Base-by-base conservation (phyloP, 1,140 invertebrate species). In the Trichonephila inaurata region DNA sequence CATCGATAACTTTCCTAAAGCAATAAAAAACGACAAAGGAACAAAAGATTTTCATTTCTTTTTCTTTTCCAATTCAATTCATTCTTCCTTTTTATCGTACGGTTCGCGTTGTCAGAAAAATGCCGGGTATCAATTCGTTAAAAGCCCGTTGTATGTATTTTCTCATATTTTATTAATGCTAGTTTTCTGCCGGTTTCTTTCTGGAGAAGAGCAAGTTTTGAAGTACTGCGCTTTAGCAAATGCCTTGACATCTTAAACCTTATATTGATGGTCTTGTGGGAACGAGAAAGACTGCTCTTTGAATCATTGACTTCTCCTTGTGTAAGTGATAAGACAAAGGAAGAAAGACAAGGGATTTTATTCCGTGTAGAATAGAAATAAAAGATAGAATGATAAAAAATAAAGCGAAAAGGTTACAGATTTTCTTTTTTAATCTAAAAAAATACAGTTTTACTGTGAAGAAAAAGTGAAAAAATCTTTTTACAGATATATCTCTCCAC, bases 121-220 rank as follows among this genome's bases (percentile, higher is more conserved):
- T 19, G 40, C 21, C 60, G 77, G 77, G 82, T 82, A 91, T 62
- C 89, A 83, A 91, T 83, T 83, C 77, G 89, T 91, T 91, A 83
- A 91, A 91, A 91, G 60, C 83, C 40, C 58, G 89, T 91, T 91
- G 72, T 91, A 83, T 83, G 62, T 91, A 91, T 91, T 83, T 82
- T 60, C 89, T 91, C 82, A 91, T 91, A 58, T 83, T 91, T 91
- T 91, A 91, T 91, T 91, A 91, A 91, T 91, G 89, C 83, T 91
- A 62, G 81, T 66, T 91, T 69, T 91, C 89, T 58, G 72, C 77
- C 64, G 28, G 77, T 82, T 69, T 69, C 66, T 69, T 24, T 66
- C 24, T 28, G 66, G 10, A 69, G 66, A n/a, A 69, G 10, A 69
- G 10, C n/a, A 21, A 24, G n/a, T 24, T 28, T 91, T 40, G 89